Percentiles rank a stretch among this genome's conserved stretches.
Evolutionary conservation across 2,888 invertebrate species (phyloP).

Genomic region (Tenodera sinensis): DNA sequence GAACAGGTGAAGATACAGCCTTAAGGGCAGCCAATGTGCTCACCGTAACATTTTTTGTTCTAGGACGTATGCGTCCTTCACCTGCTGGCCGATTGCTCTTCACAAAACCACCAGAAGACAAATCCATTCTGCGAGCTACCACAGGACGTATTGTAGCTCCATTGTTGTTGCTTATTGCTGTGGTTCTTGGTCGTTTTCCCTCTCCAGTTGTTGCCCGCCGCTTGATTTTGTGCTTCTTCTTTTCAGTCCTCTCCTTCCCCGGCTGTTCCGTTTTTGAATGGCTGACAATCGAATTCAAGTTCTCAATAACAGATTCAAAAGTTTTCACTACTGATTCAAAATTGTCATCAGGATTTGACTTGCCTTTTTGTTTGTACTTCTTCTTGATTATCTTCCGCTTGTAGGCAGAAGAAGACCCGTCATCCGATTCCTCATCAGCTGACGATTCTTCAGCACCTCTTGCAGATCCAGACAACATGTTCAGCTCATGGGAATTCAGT

Average conservation of each 20-base stretch:
- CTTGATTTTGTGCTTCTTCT: slow-evolving; percentile 23
- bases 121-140: not conserved
- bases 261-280: slow-evolving; percentile 24
- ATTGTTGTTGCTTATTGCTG: not conserved
- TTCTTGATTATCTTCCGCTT: slow-evolving; percentile 43
- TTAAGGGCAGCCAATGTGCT: slow-evolving; percentile 31
- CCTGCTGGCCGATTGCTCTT: slow-evolving; percentile 27
- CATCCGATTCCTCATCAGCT: slow-evolving; percentile 39
- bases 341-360: slow-evolving; percentile 43
- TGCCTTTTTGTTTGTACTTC: slow-evolving; percentile 40
- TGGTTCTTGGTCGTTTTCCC: not conserved
- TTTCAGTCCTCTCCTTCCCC: slow-evolving; percentile 28
- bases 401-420: slow-evolving; percentile 40
- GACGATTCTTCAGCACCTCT: slow-evolving; percentile 37
- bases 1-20: slow-evolving; percentile 21
- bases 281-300: slow-evolving; percentile 42
- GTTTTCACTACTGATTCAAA: slow-evolving; percentile 49
- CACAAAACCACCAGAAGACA: slow-evolving; percentile 28
- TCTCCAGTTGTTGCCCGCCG: slow-evolving; percentile 8
- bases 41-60: slow-evolving; percentile 32
- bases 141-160: not conserved
- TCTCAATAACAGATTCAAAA: slow-evolving; percentile 49
- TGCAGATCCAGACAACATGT: slow-evolving; percentile 39
- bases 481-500: slow-evolving; percentile 59
- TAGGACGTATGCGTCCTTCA: slow-evolving; percentile 27